Conservation (phyloP, 1,140 invertebrate species). For the Orius insidiosus region DNA sequence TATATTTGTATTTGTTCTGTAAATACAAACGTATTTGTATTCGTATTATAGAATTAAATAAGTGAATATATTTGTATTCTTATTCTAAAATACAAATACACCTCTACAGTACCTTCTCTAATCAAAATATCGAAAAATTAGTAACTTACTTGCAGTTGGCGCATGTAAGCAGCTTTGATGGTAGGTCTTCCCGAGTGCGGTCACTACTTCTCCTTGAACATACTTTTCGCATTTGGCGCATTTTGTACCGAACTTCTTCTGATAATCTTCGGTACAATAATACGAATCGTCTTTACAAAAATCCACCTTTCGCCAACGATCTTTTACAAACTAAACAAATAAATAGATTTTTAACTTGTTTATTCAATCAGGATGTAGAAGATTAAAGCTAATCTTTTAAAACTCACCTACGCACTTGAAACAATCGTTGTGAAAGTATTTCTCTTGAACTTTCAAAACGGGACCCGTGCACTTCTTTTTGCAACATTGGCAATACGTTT, state of each 20-base stretch:
- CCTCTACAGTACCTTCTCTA: too few relatives aligned
- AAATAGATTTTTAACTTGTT: constrained; percentile 8
- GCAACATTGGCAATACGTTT: constrained; percentile 81
- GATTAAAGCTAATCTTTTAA: constrained; percentile 2
- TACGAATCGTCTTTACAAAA: constrained; percentile 76
- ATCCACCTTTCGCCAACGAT: constrained; percentile 79
- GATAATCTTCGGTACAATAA: constrained; percentile 85
- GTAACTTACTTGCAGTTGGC: constrained; percentile 60
- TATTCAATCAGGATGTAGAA: background rate
- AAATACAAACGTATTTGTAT: too few relatives aligned
- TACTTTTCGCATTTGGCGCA: constrained; percentile 78
- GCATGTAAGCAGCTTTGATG: constrained; percentile 87
- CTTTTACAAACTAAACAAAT: constrained; percentile 52
- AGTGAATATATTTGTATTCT: too few relatives aligned
- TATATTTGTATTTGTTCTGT: too few relatives aligned
- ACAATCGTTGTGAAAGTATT: constrained; percentile 91
- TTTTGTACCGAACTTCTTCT: constrained; percentile 75
- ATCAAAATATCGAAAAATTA: too few relatives aligned
- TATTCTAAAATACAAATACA: too few relatives aligned
- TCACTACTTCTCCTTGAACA: constrained; percentile 77
- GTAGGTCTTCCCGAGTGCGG: constrained; percentile 74
- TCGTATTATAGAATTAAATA: too few relatives aligned
- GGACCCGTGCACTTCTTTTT: constrained; percentile 93
- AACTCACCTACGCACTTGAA: constrained; percentile 70
- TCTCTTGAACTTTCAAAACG: constrained; percentile 84